These are phyloP conservation scores for Condylura cristata DNA, from an alignment of 2,113 vertebrate genomes.

Conservation along the genomic window DNA sequence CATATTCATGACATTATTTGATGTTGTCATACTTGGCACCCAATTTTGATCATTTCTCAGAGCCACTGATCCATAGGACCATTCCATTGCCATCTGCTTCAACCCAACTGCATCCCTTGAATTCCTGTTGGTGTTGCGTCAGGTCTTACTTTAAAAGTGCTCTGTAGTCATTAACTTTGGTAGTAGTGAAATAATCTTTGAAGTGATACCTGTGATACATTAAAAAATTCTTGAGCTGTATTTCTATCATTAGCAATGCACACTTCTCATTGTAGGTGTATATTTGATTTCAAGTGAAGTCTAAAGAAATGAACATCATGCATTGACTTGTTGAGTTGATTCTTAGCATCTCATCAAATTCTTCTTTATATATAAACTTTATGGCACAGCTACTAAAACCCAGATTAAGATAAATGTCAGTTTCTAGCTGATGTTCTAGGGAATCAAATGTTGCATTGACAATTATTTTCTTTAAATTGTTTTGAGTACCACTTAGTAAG, in stretches of 20 bases:
- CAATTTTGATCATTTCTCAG: slow-evolving; percentile 9
- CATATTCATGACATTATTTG: slow-evolving; percentile 16
- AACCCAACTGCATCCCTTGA: neutral
- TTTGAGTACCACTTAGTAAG: slow-evolving; percentile 9
- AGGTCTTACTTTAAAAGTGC: neutral
- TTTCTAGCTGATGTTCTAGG: neutral
- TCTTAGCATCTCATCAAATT: neutral
- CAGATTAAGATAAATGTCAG: neutral
- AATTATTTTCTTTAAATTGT: slow-evolving; percentile 18
- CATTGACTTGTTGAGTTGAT: neutral
- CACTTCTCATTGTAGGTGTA: neutral
- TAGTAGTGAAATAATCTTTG: neutral
- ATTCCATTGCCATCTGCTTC: neutral
- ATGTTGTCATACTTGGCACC: neutral
- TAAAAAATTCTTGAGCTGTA: neutral
- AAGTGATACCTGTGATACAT: neutral
- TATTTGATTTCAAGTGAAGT: neutral
- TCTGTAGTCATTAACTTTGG: neutral
- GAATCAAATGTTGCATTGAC: neutral
- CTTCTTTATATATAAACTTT: neutral
- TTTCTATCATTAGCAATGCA: neutral
- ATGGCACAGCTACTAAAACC: neutral
- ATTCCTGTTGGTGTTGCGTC: slow-evolving; percentile 14
- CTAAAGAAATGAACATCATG: neutral
- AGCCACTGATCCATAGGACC: neutral